These are phyloP conservation scores for Eurystomus glaucurus DNA, from an alignment of 2,797 vertebrate genomes.

Conservation along the genomic window DNA sequence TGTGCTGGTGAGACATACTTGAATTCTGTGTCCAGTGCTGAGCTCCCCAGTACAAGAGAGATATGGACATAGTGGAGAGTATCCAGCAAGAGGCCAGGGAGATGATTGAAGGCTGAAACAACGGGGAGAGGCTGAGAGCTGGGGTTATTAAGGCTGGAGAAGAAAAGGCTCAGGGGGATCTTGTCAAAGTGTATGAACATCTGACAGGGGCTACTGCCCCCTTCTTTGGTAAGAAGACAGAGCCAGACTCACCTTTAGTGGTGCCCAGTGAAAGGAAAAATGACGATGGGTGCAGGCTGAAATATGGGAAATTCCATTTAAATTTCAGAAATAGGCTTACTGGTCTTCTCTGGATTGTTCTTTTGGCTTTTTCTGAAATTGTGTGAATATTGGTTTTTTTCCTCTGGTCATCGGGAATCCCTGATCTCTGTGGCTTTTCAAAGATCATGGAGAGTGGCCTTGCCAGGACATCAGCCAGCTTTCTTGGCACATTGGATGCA, in stretches of 20 bases:
- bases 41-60: neutral
- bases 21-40: neutral
- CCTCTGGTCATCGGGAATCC: accelerated
- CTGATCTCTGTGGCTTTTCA: neutral
- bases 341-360: neutral
- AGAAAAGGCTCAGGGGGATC: accelerated
- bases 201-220: too few relatives aligned
- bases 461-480: neutral
- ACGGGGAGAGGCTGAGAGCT: neutral
- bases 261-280: neutral
- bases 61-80: accelerated
- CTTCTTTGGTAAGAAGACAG: neutral
- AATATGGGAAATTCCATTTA: neutral
- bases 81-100: neutral
- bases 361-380: neutral
- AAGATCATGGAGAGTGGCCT: neutral
- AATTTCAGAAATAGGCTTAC: neutral
- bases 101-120: neutral
- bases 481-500: neutral
- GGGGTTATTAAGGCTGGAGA: neutral
- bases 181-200: neutral
- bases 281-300: neutral
- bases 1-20: neutral
- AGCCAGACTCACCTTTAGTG: neutral
- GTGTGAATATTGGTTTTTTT: neutral